Evolutionary conservation across 2,888 invertebrate species (phyloP).

Genomic region (Conops quadrifasciatus): DNA sequence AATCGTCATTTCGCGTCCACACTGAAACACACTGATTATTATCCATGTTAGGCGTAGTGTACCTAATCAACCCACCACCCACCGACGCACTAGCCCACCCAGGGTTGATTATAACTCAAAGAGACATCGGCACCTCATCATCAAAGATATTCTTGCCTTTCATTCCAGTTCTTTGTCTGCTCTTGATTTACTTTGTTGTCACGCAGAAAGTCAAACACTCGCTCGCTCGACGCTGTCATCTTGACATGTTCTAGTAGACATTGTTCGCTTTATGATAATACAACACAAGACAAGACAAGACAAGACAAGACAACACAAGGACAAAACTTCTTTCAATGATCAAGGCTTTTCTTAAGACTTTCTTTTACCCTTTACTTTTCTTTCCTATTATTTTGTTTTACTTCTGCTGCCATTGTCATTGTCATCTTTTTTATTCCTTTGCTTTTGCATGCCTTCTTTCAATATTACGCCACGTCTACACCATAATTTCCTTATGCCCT

Average conservation of each 20-base stretch:
- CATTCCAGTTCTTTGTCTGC: constrained; percentile 23
- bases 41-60: too few relatives aligned
- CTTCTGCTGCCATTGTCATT: constrained; percentile 2
- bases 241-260: constrained; percentile 60
- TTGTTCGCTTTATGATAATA: constrained; percentile 39
- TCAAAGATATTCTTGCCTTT: constrained; percentile 31
- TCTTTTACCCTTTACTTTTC: neutral
- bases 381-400: neutral
- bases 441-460: too few relatives aligned
- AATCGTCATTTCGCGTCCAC: too few relatives aligned
- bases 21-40: too few relatives aligned
- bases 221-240: constrained; percentile 50
- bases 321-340: neutral
- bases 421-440: neutral
- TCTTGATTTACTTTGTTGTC: constrained; percentile 16
- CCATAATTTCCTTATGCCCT: too few relatives aligned
- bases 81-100: too few relatives aligned
- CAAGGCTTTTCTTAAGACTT: neutral
- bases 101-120: neutral
- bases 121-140: constrained; percentile 22
- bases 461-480: too few relatives aligned
- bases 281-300: too few relatives aligned
- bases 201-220: constrained; percentile 21
- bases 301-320: neutral
- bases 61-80: too few relatives aligned